Base-by-base conservation (phyloP, 2,888 invertebrate genomes). In the Physocephala rufipes region DNA sequence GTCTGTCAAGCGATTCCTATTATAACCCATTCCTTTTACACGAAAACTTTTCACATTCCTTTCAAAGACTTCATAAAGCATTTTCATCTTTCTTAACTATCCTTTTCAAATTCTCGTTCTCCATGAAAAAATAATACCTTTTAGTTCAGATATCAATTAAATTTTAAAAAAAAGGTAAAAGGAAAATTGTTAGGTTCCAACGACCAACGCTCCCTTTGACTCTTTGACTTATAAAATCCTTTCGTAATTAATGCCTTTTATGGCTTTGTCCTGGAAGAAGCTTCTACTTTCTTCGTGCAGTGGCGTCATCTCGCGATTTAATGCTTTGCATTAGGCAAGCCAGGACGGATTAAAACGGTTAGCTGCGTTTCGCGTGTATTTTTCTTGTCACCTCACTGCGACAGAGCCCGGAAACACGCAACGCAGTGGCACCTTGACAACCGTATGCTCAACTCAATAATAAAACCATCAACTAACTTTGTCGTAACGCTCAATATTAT, bases 381-480 rank as follows among this genome's bases (percentile, higher is more conserved):
- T 36, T 36, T 36, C 9, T 36, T 49, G 65, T 65, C 28, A 51
- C 19, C 13, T 21, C 30, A 15, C 2, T 15, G 16, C 66, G 24
- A 24, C 24, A 55, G 21, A 24, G 43, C 24, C 58, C 58, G 12
- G 28, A n/a, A n/a, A n/a, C n/a, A n/a, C n/a, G n/a, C 65, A 66
- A 53, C 24, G 21, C 53, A 30, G 16, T 28, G 1, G 43, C 53
- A 68, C 68, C 68, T 61, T 36, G 68, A 51, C 62, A 68, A 30
- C 61, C 61, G 51, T 61, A 16, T 13, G 30, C 61, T 43, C 19
- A 58, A 19, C 19, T 59, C 58, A 68, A 59, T 61, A 36, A 36
- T 9, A 4, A 36, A 36, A 4, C 36, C 4, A 36, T 9, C 36
- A 36, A 36, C 4, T 4, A 36, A 36, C 36, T 36, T 36, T 36